Percentiles rank a stretch among this genome's conserved stretches.
phyloP scores from a whole-genome alignment of 1,140 invertebrate genomes.

The Macrostomum lignano region DNA sequence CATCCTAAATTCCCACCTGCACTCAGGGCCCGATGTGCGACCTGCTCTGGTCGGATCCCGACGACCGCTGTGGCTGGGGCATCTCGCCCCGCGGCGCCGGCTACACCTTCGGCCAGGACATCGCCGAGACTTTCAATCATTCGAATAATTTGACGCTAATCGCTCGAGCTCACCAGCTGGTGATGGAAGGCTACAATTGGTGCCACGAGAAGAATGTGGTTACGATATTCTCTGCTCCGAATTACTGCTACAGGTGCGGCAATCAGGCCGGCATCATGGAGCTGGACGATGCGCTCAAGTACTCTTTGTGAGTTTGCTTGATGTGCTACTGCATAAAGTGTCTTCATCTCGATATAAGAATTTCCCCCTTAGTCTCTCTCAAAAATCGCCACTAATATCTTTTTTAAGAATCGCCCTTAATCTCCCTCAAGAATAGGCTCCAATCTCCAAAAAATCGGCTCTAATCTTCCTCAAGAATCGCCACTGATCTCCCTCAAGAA shows the following conservation, averaged over 20 bases:
- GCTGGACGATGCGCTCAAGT: conserved; percentile 96
- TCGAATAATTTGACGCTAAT: conserved; percentile 90
- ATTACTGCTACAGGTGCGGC: conserved; percentile 98
- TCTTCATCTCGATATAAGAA: too few species aligned
- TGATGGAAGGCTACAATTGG: conserved; percentile 99
- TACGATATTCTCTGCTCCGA: conserved; percentile 95
- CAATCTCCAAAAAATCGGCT: too few species aligned
- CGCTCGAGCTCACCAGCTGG: conserved; percentile 89
- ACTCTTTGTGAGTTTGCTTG: too few species aligned
- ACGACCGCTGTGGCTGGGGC: conserved; percentile 89
- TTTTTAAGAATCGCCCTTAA: too few species aligned
- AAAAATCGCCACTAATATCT: too few species aligned
- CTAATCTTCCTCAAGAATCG: too few species aligned
- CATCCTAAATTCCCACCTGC: too few species aligned
- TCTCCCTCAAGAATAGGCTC: too few species aligned
- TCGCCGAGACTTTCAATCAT: conserved; percentile 98
- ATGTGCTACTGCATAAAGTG: too few species aligned
- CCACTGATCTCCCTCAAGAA: too few species aligned
- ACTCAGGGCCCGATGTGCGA: conserved; percentile 57
- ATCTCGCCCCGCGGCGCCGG: conserved; percentile 94
- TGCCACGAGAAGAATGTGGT: conserved; percentile 97
- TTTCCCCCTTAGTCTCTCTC: too few species aligned
- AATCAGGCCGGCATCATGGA: conserved; percentile 99
- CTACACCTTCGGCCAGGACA: conserved; percentile 97
- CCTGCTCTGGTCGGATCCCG: conserved; percentile 61